phyloP scores from a whole-genome alignment of 2,797 vertebrate species.

The Takifugu ocellatus region DNA sequence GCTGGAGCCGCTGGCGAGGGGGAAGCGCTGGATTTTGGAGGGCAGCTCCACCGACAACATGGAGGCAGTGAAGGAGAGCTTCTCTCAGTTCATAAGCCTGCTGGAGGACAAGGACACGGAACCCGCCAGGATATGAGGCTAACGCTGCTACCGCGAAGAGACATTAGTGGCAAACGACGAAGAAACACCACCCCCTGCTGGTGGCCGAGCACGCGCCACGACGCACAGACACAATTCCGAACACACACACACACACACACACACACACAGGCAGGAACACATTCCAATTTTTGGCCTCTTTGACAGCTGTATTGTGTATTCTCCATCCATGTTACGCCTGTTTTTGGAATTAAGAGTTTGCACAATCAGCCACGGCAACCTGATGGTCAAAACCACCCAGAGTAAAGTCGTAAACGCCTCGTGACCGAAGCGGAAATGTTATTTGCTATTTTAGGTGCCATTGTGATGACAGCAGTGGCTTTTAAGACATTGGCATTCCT shows the following conservation, averaged over 20 bases:
- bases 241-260: constrained; percentile 24
- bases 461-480: constrained; percentile 40
- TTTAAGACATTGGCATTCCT: constrained; percentile 40
- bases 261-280: constrained; percentile 20
- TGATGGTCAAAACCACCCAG: constrained; percentile 15
- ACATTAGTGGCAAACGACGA: constrained; percentile 32
- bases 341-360: constrained; percentile 24
- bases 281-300: constrained; percentile 34
- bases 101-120: constrained; percentile 92
- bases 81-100: constrained; percentile 87
- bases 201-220: constrained; percentile 32
- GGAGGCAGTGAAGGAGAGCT: constrained; percentile 90
- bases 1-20: constrained; percentile 92
- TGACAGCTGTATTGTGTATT: constrained; percentile 43
- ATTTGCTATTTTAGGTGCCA: constrained; percentile 55
- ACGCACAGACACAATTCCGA: constrained; percentile 31
- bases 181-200: constrained; percentile 28
- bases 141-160: constrained; percentile 45
- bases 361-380: constrained; percentile 23
- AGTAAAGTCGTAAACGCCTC: constrained; percentile 22
- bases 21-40: constrained; percentile 95
- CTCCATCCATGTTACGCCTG: constrained; percentile 24
- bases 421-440: constrained; percentile 44
- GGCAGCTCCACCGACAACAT: constrained; percentile 86
- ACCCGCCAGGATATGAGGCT: constrained; percentile 87